phyloP scores from a whole-genome alignment of 2,797 vertebrate species.

The Characodon lateralis region DNA sequence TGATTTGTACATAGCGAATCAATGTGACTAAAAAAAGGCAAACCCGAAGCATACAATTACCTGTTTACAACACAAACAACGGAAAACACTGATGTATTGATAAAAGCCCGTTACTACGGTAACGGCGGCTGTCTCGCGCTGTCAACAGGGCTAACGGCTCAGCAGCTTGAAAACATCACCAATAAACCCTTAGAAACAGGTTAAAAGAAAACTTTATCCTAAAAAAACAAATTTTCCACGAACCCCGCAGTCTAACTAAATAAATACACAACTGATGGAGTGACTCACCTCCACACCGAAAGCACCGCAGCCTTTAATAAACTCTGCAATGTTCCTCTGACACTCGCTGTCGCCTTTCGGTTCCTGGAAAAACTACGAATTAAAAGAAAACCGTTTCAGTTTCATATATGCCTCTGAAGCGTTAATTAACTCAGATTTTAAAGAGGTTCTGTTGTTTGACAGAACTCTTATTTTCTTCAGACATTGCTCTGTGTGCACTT shows the following conservation, averaged over 20 bases:
- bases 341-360: constrained; percentile 90
- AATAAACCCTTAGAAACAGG: neutral
- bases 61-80: too few relatives aligned
- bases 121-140: neutral
- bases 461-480: constrained; percentile 19
- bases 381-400: constrained; percentile 11
- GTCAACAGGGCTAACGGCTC: neutral
- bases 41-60: neutral
- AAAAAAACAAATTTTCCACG: neutral
- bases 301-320: constrained; percentile 87
- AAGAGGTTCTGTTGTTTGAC: neutral
- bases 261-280: neutral
- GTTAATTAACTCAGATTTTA: neutral
- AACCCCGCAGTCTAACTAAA: neutral
- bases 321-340: constrained; percentile 92
- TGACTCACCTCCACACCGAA: constrained; percentile 91
- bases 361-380: constrained; percentile 88
- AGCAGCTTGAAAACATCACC: neutral
- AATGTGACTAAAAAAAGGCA: neutral
- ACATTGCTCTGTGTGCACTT: constrained; percentile 33
- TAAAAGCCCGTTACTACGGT: neutral
- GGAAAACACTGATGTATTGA: neutral
- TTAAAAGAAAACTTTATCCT: neutral
- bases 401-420: rapidly evolving
- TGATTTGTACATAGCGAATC: neutral